Evolutionary conservation across 2,113 vertebrate species (phyloP).

Genomic region (Psephotus haematonotus): DNA sequence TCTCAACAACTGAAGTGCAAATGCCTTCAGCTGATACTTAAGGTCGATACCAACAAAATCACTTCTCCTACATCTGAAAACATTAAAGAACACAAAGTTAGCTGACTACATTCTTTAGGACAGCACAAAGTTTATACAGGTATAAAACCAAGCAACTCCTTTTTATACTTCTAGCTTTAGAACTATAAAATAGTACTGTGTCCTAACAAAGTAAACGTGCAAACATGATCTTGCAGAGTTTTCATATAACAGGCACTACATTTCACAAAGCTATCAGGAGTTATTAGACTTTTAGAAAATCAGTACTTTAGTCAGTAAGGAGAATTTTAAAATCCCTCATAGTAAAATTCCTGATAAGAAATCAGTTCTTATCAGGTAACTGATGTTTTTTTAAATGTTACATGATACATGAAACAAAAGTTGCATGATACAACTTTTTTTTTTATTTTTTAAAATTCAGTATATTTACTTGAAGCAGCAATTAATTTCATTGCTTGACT

Average conservation of each 20-base stretch:
- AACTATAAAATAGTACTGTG: not conserved
- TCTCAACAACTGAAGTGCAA: not conserved
- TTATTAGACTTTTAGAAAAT: not conserved
- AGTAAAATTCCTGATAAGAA: not conserved
- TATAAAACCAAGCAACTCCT: not conserved
- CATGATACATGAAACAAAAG: no score
- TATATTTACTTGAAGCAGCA: not conserved
- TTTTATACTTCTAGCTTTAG: not conserved
- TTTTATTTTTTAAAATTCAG: not conserved
- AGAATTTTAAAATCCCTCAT: not conserved
- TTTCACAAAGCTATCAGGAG: not conserved
- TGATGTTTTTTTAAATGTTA: not conserved
- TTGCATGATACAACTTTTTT: not conserved
- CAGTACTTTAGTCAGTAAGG: not conserved
- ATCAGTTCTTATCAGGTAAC: not conserved
- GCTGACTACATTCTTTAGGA: not conserved
- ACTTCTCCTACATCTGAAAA: not conserved
- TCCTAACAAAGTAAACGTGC: not conserved
- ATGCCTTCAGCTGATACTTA: not conserved
- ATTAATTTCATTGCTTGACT: not conserved
- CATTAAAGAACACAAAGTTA: not conserved
- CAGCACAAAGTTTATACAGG: not conserved
- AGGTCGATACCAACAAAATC: not conserved
- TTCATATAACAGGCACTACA: not conserved
- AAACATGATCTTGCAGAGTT: not conserved